A percentile compares a stretch with the other conserved stretches of the same genome.
Evolutionary conservation across 2,797 vertebrate species (phyloP).

Genomic region (Rhinoraja longicauda): DNA sequence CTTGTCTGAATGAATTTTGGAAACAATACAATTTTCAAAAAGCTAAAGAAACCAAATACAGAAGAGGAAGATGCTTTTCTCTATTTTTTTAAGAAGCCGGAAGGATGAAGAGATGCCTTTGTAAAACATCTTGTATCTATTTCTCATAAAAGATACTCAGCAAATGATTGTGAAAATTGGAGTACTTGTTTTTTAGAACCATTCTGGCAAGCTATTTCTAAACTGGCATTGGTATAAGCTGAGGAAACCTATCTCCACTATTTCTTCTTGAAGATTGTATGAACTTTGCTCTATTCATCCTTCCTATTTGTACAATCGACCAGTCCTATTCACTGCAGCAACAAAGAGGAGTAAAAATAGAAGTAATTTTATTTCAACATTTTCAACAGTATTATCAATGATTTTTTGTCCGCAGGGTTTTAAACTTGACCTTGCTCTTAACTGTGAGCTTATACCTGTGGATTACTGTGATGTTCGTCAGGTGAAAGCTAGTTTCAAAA

Average conservation of each 20-base stretch:
- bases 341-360: not conserved
- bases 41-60: not conserved
- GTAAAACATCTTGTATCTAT: too few species aligned
- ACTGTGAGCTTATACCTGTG: slow-evolving; percentile 93
- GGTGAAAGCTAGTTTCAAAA: slow-evolving; percentile 90
- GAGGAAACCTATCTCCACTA: not conserved
- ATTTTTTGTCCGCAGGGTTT: slow-evolving; percentile 68
- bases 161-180: not conserved
- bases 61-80: not conserved
- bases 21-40: too few species aligned
- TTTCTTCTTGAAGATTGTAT: not conserved
- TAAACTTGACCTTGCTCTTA: slow-evolving; percentile 83
- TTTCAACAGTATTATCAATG: not conserved
- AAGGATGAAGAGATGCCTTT: not conserved
- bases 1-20: not conserved
- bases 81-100: not conserved
- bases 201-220: not conserved
- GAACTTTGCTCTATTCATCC: not conserved
- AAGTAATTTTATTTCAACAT: slow-evolving; percentile 5
- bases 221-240: not conserved
- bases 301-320: not conserved
- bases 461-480: slow-evolving; percentile 88
- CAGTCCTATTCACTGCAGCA: not conserved
- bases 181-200: not conserved
- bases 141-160: not conserved